Conservation (phyloP, 64 coral and sea anemone species). For the Pocillopora damicornis region DNA sequence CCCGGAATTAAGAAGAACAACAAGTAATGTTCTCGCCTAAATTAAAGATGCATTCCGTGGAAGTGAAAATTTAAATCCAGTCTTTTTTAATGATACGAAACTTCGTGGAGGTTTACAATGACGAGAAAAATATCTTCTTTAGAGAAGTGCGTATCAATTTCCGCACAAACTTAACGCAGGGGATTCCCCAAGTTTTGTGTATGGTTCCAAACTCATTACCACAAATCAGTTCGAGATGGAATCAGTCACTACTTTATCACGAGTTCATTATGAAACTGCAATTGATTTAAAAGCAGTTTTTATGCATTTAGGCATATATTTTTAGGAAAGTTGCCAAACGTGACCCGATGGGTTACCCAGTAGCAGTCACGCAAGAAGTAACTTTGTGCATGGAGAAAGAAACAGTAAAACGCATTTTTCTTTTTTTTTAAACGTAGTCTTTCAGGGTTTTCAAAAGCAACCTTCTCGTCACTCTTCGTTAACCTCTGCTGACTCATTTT, state of each 20-base stretch:
- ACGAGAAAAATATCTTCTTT: background rate
- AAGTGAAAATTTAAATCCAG: background rate
- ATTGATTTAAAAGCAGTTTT: background rate
- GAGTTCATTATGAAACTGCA: background rate
- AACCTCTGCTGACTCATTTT: too few species aligned
- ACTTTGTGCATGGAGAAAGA: too few species aligned
- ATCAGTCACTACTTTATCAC: background rate
- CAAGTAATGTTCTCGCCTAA: background rate
- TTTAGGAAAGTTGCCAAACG: background rate
- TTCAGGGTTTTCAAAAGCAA: too few species aligned
- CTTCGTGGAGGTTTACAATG: background rate
- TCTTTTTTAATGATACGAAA: background rate
- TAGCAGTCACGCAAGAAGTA: background rate
- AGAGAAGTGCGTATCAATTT: background rate
- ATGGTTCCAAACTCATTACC: background rate
- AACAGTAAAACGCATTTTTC: background rate
- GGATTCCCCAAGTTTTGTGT: constrained; percentile 1
- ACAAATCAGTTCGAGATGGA: background rate
- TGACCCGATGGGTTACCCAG: background rate
- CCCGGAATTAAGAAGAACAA: background rate
- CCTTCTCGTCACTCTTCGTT: too few species aligned
- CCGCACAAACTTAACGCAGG: background rate
- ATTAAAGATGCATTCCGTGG: background rate
- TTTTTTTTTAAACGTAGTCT: background rate
- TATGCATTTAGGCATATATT: background rate